Evolutionary conservation across 2,888 invertebrate genomes (phyloP).

Genomic region (Scaptomyza cyrtandrae): DNA sequence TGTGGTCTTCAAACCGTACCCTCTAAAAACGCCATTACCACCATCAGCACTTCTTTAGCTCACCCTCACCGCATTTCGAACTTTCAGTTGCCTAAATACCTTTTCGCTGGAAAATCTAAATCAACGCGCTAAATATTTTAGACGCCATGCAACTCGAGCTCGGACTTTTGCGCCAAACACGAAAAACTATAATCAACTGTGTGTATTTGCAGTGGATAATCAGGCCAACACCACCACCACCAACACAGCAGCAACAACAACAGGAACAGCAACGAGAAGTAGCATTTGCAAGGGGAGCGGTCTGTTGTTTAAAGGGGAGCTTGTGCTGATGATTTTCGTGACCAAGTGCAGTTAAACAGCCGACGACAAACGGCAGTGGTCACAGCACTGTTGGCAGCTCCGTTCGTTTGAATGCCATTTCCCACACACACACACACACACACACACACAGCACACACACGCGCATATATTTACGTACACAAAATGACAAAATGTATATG

Average conservation of each 20-base stretch:
- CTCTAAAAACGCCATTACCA: background rate
- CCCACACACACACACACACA: constrained; percentile 10
- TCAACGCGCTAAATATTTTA: constrained; percentile 81
- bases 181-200: constrained; percentile 79
- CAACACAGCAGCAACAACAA: constrained; percentile 12
- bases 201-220: constrained; percentile 81
- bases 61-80: background rate
- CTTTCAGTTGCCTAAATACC: constrained; percentile 66
- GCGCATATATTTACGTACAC: constrained; percentile 4
- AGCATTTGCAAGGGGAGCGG: constrained; percentile 5
- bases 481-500: constrained; percentile 44
- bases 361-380: constrained; percentile 66
- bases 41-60: background rate
- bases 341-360: constrained; percentile 80
- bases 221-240: constrained; percentile 46
- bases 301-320: background rate
- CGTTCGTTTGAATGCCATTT: constrained; percentile 54
- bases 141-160: constrained; percentile 56
- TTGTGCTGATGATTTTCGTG: constrained; percentile 76
- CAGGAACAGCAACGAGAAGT: constrained; percentile 12
- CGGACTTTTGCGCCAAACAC: constrained; percentile 63
- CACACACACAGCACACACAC: constrained; percentile 8
- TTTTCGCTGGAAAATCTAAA: constrained; percentile 75
- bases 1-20: constrained; percentile 53
- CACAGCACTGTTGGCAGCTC: constrained; percentile 51